Conservation (phyloP, 30 jellyfish, hydroid and myxozoan species). For the Haliclystus octoradiatus region DNA sequence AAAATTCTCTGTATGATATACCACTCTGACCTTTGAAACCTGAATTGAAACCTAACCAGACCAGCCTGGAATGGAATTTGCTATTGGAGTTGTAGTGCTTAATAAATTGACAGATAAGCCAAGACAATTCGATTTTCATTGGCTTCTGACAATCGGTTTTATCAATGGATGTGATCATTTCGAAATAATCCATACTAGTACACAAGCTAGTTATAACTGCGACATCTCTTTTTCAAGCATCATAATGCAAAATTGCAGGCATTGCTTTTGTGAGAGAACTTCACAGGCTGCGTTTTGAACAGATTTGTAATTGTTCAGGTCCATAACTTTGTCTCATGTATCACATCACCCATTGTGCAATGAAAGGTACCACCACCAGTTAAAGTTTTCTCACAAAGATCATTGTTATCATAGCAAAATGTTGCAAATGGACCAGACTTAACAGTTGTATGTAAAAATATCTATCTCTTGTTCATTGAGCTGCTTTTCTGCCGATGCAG, state of each 20-base stretch:
- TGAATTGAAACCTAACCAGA: too few relatives aligned
- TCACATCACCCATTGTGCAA: conserved; percentile 17
- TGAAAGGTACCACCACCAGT: conserved; percentile 23
- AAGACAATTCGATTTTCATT: too few relatives aligned
- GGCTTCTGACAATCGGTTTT: too few relatives aligned
- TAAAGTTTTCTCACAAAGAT: conserved; percentile 1
- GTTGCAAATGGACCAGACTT: not conserved
- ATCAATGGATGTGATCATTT: too few relatives aligned
- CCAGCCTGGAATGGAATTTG: too few relatives aligned
- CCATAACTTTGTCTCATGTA: conserved; percentile 11
- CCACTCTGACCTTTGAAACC: too few relatives aligned
- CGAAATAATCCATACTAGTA: too few relatives aligned
- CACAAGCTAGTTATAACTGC: too few relatives aligned
- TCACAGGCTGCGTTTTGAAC: conserved; percentile 1
- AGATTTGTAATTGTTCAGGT: not conserved
- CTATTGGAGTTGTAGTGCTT: too few relatives aligned
- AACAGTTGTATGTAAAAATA: not conserved
- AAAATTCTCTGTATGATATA: too few relatives aligned
- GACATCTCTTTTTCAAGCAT: conserved; percentile 18
- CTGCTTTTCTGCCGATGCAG: conserved; percentile 10
- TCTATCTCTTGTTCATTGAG: not conserved
- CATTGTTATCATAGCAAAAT: conserved; percentile 3
- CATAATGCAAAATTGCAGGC: conserved; percentile 5
- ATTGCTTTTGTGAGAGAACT: conserved; percentile 2
- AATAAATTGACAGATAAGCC: too few relatives aligned